Evolutionary conservation across 2,113 vertebrate genomes (phyloP), one percentile per base, ranked within the genome.

Genomic region (Hippopotamus amphibius): DNA sequence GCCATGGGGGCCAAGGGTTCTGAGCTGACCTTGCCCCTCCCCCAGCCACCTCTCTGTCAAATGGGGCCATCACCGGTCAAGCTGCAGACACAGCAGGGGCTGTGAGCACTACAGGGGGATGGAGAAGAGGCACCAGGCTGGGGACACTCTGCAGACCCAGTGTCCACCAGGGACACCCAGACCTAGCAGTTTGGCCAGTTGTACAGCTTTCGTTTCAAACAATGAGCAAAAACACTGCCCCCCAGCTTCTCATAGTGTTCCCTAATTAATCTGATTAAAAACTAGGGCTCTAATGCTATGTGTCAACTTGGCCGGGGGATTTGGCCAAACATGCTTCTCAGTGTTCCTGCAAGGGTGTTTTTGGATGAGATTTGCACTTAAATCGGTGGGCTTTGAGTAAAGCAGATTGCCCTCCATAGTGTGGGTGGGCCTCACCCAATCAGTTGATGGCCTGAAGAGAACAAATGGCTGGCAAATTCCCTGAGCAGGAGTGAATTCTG

Each of bases 91-190:
- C 19, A 13, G 7, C 13, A 6, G 57, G 22, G 28, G 21, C 26
- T 2, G 0, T 30, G 41, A 48, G 13, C 33, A 5, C 22, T 28
- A 1, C 2, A 0, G 46, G 37, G 65, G 22, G 7, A 30, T 37
- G 22, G 37, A 9, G 77, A n/a, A 48, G 28, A 57, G 19, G 10
- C 19, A 19, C 11, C 53, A 53, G 28, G 15, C 15, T 43, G 13
- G 63, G 21, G n/a, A 30, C 4, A 1, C 57, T 82, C 76, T 30
- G 8, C 15, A 59, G 46, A 30, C 4, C 22, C 37, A 13, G 28
- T 12, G 24, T 2, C 55, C 30, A 1, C 65, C 28, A 14, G 59
- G 26, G n/a, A 53, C 59, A 65, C 87, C 21, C 50, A 69, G 24
- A 53, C 13, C 8, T 24, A 43, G 43, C 1, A 0, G 33, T 46